A percentile compares a stretch with the other conserved stretches of the same genome.
Conservation (phyloP, 2,113 vertebrate species). For the Isurus oxyrinchus region DNA sequence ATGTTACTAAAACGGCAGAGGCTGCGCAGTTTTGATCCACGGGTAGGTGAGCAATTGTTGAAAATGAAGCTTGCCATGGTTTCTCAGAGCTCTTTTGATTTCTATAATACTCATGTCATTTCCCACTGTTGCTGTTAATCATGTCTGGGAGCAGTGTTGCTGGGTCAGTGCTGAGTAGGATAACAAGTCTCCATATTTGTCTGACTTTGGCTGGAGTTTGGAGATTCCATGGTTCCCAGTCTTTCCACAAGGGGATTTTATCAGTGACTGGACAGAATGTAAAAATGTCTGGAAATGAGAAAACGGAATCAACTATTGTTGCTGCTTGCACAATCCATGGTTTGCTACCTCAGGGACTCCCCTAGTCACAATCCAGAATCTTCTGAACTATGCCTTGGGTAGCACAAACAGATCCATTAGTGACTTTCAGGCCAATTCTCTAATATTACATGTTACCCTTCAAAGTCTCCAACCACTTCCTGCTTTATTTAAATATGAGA, state of each 20-base stretch:
- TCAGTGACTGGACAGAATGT: background rate
- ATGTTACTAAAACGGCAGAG: slow-evolving; percentile 77
- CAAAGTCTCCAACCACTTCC: background rate
- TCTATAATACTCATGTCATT: background rate
- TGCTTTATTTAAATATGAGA: background rate
- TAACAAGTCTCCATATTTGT: background rate
- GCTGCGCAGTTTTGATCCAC: slow-evolving; percentile 74
- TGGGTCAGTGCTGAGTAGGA: background rate
- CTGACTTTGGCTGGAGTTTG: background rate
- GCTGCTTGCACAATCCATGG: too few species aligned
- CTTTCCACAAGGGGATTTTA: background rate
- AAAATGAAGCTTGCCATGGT: background rate
- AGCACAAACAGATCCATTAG: background rate
- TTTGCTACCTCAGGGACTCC: too few species aligned
- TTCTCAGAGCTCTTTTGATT: background rate
- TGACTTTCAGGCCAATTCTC: background rate
- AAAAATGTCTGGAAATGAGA: background rate
- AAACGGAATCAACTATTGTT: background rate
- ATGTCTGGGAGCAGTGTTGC: background rate
- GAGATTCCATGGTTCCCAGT: background rate
- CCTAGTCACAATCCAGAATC: background rate
- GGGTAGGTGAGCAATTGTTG: slow-evolving; percentile 54
- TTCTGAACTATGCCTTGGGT: background rate
- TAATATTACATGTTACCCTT: too few species aligned
- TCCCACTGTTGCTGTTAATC: too few species aligned